phyloP scores from a whole-genome alignment of 2,113 vertebrate species.

The Prunella himalayana region DNA sequence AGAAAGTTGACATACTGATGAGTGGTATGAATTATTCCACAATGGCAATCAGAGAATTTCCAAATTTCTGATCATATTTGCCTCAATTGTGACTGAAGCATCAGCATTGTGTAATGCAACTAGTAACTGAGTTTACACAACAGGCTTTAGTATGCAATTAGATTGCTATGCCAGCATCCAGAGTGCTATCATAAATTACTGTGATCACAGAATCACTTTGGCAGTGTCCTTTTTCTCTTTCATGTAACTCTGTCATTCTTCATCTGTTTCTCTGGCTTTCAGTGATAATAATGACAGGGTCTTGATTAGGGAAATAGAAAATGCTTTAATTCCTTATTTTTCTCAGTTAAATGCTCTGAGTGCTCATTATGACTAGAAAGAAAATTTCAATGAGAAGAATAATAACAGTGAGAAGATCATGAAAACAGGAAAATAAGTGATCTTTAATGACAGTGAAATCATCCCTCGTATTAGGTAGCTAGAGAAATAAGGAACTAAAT shows the following conservation, averaged over 20 bases:
- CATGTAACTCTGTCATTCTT: neutral
- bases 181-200: neutral
- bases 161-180: neutral
- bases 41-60: neutral
- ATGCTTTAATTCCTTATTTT: conserved; percentile 62
- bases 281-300: conserved; percentile 38
- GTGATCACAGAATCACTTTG: neutral
- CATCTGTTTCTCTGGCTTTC: neutral
- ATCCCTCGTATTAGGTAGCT: neutral
- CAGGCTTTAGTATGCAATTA: neutral
- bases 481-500: conserved; percentile 17
- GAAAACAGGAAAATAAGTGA: neutral
- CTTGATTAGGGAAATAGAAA: conserved; percentile 58
- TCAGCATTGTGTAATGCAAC: neutral
- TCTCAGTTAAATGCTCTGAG: conserved; percentile 19
- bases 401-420: neutral
- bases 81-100: neutral
- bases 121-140: neutral
- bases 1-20: neutral
- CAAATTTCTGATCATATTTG: neutral
- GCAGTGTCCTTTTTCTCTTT: neutral
- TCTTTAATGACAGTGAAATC: neutral
- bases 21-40: neutral
- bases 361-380: conserved; percentile 2
- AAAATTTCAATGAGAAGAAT: neutral